Evolutionary conservation across 2,797 vertebrate genomes (phyloP), one percentile per base, ranked within the genome.

Genomic region (Simalia tracyae): DNA sequence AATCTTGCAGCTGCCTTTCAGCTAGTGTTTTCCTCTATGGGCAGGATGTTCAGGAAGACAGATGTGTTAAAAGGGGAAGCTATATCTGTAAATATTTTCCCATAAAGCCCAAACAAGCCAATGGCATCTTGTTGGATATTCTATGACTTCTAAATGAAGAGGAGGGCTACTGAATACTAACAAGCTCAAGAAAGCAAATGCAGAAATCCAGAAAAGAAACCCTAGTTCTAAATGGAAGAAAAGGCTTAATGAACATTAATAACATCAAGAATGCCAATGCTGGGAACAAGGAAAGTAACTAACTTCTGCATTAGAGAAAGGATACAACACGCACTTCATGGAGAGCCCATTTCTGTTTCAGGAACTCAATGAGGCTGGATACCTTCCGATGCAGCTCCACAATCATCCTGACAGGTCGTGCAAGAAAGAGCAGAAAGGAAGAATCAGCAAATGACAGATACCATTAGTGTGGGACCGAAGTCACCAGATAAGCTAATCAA

Each of bases 351-450:
- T 99, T 99, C 97, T 99, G 99, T 95, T 99, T 99, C 95, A 99
- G 97, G 95, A 99, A 99, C 90, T 99, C 99, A 15, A 99, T 99
- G 92, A 99, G 99, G 95, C 98, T 99, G 95, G 99, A 99, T 57
- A 99, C 99, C 94, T 99, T 99, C 57, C 99, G 98, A 95, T 99
- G 99, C 17, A 99, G 98, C 95, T 99, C 99, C 95, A 99, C 98
- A 1, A 99, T 98, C 99, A 99, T 99, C 97, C 99, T 99, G 95
- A 0, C 0, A 3, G 17, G n/a, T 4, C 88, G 89, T 50, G 6
- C 10, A 91, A 89, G 54, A 10, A 28, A 92, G 17, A 50, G 31
- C 0, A 14, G 92, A 89, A 93, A 31, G 36, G 57, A 61, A 50
- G 94, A 50, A 66, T 94, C 63, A 92, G 91, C 56, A 24, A 61